These are phyloP conservation scores for Neoniphon sammara DNA, from an alignment of 2,797 vertebrate genomes.

Conservation along the genomic window DNA sequence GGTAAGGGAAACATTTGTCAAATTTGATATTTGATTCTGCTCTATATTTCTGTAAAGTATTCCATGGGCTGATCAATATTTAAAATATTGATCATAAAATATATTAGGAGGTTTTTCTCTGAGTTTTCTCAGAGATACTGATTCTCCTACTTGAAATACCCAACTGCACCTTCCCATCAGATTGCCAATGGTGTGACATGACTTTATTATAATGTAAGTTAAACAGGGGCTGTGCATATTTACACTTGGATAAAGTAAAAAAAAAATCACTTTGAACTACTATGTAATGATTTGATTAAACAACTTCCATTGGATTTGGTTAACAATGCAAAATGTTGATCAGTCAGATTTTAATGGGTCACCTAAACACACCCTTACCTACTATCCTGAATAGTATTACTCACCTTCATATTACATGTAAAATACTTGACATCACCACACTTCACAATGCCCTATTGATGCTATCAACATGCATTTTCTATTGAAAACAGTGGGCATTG, in stretches of 20 bases:
- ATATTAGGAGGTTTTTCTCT: neutral
- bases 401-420: constrained; percentile 33
- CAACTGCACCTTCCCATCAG: constrained; percentile 24
- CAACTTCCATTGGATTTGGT: neutral
- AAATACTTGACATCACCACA: constrained; percentile 35
- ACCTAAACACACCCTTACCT: constrained; percentile 24
- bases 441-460: constrained; percentile 26
- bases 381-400: neutral
- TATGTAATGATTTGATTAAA: neutral
- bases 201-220: constrained; percentile 11
- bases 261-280: constrained; percentile 6
- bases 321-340: neutral
- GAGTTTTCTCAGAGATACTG: neutral
- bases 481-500: constrained; percentile 34
- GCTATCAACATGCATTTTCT: constrained; percentile 22
- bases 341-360: constrained; percentile 15
- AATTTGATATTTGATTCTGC: constrained; percentile 37
- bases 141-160: constrained; percentile 20
- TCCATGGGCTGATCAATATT: constrained; percentile 9
- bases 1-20: constrained; percentile 5
- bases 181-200: constrained; percentile 21
- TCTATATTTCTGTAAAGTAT: constrained; percentile 31
- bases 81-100: no score
- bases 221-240: constrained; percentile 19
- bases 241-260: constrained; percentile 16